Percentiles rank a stretch among this genome's conserved stretches.
Conservation (phyloP, 2,888 invertebrate species). For the Digitonthophagus gazella region DNA sequence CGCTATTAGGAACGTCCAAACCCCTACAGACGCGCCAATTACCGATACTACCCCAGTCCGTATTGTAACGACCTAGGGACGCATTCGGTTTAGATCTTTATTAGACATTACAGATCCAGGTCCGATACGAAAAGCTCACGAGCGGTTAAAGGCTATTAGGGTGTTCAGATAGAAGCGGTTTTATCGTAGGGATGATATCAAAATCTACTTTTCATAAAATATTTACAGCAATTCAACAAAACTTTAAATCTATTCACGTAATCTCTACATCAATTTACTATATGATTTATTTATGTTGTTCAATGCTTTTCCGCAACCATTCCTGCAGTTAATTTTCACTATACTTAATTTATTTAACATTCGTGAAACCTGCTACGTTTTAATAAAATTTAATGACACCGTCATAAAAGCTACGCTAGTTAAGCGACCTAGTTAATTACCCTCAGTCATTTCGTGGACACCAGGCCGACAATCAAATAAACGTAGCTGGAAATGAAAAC, state of each 20-base stretch:
- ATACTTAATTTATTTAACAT: too few species aligned
- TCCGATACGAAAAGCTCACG: constrained; percentile 14
- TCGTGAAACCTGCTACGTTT: too few species aligned
- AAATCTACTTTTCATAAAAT: too few species aligned
- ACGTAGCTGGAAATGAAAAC: neutral
- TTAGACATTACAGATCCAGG: constrained; percentile 25
- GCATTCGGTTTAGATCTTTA: constrained; percentile 27
- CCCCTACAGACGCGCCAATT: constrained; percentile 47
- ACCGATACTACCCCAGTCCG: constrained; percentile 38
- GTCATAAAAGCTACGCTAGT: neutral
- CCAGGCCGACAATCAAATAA: neutral
- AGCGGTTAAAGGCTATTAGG: neutral
- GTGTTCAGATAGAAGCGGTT: neutral
- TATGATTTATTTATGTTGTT: too few species aligned
- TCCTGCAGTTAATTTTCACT: too few species aligned
- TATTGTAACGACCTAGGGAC: constrained; percentile 25
- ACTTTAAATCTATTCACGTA: too few species aligned
- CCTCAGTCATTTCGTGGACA: neutral
- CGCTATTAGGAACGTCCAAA: constrained; percentile 46
- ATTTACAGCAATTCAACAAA: too few species aligned
- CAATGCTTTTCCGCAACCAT: too few species aligned
- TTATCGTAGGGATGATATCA: too few species aligned
- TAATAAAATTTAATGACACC: neutral
- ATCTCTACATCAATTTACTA: too few species aligned
- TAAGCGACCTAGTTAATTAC: neutral